Evolutionary conservation across 92 coral and sea anemone species (phyloP).

Genomic region (Virgularia gustaviana): DNA sequence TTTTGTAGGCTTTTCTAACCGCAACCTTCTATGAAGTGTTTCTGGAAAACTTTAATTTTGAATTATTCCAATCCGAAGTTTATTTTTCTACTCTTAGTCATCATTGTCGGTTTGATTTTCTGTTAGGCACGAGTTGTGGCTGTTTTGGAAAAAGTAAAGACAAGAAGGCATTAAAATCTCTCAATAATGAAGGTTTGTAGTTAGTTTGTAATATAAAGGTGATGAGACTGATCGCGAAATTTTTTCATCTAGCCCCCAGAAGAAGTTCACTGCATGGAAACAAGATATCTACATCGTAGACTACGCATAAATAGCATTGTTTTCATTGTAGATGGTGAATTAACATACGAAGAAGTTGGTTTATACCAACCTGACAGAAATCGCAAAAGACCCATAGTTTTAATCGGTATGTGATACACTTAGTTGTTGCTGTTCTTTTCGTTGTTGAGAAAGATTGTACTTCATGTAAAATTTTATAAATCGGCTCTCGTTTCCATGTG

Average conservation of each 20-base stretch:
- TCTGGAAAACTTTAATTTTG: too few relatives aligned
- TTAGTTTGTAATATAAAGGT: too few relatives aligned
- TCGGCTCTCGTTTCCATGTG: too few relatives aligned
- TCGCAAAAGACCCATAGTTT: slow-evolving; percentile 80
- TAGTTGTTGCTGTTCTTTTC: too few relatives aligned
- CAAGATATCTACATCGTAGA: too few relatives aligned
- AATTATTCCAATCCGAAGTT: background rate
- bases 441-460: too few relatives aligned
- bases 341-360: slow-evolving; percentile 92
- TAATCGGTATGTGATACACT: slow-evolving; percentile 67
- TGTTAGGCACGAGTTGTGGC: slow-evolving; percentile 23
- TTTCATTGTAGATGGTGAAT: slow-evolving; percentile 83
- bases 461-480: too few relatives aligned
- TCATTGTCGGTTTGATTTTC: background rate
- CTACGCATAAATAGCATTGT: too few relatives aligned
- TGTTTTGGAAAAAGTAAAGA: slow-evolving; percentile 33
- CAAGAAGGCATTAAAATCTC: slow-evolving; percentile 16
- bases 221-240: background rate
- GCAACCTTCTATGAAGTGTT: too few relatives aligned
- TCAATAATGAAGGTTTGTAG: slow-evolving; percentile 22
- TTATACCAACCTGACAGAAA: slow-evolving; percentile 65
- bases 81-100: background rate
- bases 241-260: background rate
- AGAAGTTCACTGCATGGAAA: too few relatives aligned
- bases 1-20: too few relatives aligned